Conservation (phyloP, 2,797 vertebrate species). For the Acanthiza pusilla region DNA sequence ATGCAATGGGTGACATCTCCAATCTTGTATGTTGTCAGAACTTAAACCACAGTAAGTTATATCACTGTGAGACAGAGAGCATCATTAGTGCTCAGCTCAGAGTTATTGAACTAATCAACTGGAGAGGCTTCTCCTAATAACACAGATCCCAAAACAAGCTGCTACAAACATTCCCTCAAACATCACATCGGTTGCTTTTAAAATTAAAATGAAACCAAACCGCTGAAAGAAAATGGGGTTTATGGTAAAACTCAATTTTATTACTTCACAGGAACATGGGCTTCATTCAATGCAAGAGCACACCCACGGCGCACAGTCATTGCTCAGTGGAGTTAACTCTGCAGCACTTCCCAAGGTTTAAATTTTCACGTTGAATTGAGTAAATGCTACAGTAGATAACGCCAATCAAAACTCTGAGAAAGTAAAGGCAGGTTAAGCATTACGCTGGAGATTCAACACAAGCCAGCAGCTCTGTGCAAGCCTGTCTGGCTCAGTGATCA, state of each 20-base stretch:
- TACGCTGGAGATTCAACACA: background rate
- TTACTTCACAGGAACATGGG: background rate
- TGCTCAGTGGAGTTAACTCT: background rate
- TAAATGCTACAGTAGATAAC: background rate
- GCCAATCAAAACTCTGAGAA: background rate
- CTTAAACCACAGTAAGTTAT: slow-evolving; percentile 14
- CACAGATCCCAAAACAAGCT: background rate
- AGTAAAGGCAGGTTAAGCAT: background rate
- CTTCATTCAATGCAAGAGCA: background rate
- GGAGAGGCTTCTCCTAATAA: slow-evolving; percentile 25
- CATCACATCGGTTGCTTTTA: background rate
- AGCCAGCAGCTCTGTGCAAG: background rate
- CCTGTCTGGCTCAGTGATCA: background rate
- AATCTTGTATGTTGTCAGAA: slow-evolving; percentile 15
- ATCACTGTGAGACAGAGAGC: background rate
- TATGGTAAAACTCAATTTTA: slow-evolving; percentile 18
- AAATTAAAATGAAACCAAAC: slow-evolving; percentile 42
- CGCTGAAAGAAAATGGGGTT: background rate
- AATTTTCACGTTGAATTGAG: background rate
- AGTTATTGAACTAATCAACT: slow-evolving; percentile 17
- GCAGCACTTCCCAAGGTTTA: background rate
- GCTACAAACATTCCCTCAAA: slow-evolving; percentile 20
- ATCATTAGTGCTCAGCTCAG: background rate
- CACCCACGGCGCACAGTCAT: background rate
- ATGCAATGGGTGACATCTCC: background rate